Percentiles rank a stretch among this genome's conserved stretches.
These are phyloP conservation scores for Ornithoptera alexandrae DNA, from an alignment of 2,888 invertebrate genomes.

Conservation along the genomic window DNA sequence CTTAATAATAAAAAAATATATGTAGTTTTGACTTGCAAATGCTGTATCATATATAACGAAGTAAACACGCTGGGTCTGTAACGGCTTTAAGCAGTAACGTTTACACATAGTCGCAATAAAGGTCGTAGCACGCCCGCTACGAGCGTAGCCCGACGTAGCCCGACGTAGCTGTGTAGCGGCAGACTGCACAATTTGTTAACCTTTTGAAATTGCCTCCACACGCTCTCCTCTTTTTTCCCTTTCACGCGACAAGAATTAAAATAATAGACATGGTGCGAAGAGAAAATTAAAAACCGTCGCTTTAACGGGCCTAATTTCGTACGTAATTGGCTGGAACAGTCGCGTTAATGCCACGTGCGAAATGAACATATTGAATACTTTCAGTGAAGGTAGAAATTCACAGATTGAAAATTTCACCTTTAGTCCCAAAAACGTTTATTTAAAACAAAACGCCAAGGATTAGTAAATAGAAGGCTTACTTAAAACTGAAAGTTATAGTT, in stretches of 20 bases:
- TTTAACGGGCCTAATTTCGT: conserved; percentile 37
- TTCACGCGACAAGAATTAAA: conserved; percentile 42
- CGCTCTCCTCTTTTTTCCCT: conserved; percentile 35
- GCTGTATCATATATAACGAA: conserved; percentile 15
- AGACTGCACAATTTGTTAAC: conserved; percentile 73
- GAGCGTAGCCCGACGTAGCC: conserved; percentile 48
- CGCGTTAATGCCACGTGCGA: conserved; percentile 28
- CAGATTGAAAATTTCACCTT: conserved; percentile 21
- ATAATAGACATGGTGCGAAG: conserved; percentile 34
- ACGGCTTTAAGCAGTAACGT: conserved; percentile 55
- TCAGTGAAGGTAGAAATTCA: background rate
- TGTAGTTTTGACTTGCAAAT: conserved; percentile 14
- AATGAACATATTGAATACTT: conserved; percentile 27
- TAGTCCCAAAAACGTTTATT: too few relatives aligned
- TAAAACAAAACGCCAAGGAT: too few relatives aligned
- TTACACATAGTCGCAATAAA: conserved; percentile 65
- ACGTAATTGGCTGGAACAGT: conserved; percentile 37
- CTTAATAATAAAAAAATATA: background rate
- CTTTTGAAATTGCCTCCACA: conserved; percentile 62
- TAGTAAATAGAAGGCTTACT: too few relatives aligned
- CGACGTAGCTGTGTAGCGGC: conserved; percentile 44
- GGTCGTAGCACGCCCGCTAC: conserved; percentile 58
- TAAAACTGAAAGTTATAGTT: too few relatives aligned
- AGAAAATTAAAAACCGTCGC: conserved; percentile 38
- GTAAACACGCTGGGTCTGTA: conserved; percentile 28